Evolutionary conservation across 2,888 invertebrate genomes (phyloP).

Genomic region (Horisme vitalbata): DNA sequence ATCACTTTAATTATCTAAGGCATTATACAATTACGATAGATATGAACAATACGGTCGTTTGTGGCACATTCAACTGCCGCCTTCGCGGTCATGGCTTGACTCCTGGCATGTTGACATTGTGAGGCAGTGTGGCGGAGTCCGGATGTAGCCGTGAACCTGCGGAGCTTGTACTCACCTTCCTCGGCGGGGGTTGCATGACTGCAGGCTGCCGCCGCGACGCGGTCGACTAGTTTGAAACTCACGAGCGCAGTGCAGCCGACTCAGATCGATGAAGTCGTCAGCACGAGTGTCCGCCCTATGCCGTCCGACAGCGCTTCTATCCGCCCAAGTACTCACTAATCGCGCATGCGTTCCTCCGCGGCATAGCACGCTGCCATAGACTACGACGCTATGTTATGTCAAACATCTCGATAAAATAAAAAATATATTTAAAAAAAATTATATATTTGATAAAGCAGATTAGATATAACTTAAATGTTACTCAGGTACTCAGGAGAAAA

Average conservation of each 20-base stretch:
- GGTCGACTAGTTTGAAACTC: constrained; percentile 35
- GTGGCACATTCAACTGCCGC: not conserved
- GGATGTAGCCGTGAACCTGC: constrained; percentile 2
- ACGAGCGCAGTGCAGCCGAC: constrained; percentile 32
- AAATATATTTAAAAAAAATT: too few relatives aligned
- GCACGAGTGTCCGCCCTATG: constrained; percentile 53
- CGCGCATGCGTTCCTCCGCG: constrained; percentile 38
- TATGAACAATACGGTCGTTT: constrained; percentile 10
- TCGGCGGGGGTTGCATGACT: constrained; percentile 92
- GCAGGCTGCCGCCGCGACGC: constrained; percentile 31
- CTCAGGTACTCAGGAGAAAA: too few relatives aligned
- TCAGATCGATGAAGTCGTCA: constrained; percentile 53
- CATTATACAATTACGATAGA: constrained; percentile 28
- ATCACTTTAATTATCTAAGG: constrained; percentile 1
- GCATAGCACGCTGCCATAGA: constrained; percentile 12
- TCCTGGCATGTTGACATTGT: constrained; percentile 5
- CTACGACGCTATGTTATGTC: not conserved
- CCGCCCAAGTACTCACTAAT: constrained; percentile 35
- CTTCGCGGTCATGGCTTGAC: not conserved
- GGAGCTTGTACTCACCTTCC: constrained; percentile 86
- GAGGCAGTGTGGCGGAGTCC: not conserved
- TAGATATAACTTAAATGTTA: too few relatives aligned
- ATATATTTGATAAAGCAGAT: too few relatives aligned
- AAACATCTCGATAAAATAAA: too few relatives aligned
- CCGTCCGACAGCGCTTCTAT: constrained; percentile 32